phyloP scores from a whole-genome alignment of 2,888 invertebrate genomes.

The Troides oblongomaculatus region DNA sequence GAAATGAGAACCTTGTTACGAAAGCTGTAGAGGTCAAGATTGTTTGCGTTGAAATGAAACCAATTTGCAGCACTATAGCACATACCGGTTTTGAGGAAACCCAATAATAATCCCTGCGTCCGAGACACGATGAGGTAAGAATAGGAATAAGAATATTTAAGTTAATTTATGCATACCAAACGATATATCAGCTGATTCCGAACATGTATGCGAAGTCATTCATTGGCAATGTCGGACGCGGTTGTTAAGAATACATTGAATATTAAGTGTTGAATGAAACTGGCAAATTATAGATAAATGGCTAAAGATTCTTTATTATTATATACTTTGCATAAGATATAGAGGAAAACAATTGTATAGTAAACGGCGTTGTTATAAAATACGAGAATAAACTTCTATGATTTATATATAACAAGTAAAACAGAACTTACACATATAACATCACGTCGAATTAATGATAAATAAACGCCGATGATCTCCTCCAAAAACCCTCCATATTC shows the following conservation, averaged over 20 bases:
- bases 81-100: slow-evolving; percentile 47
- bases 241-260: not conserved
- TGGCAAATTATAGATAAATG: not conserved
- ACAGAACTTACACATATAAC: slow-evolving; percentile 64
- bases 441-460: slow-evolving; percentile 63
- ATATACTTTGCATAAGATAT: not conserved
- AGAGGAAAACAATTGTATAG: not conserved
- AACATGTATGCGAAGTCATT: slow-evolving; percentile 54
- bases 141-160: slow-evolving; percentile 44
- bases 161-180: slow-evolving; percentile 59
- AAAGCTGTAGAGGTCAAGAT: slow-evolving; percentile 12
- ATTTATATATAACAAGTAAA: slow-evolving; percentile 2
- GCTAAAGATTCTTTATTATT: not conserved
- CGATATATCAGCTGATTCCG: slow-evolving; percentile 67
- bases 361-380: not conserved
- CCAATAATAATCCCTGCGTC: slow-evolving; percentile 52
- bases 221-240: slow-evolving; percentile 30
- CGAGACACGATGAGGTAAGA: slow-evolving; percentile 61
- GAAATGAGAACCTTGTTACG: slow-evolving; percentile 22
- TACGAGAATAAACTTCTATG: not conserved
- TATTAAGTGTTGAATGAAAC: slow-evolving; percentile 1
- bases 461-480: slow-evolving; percentile 40
- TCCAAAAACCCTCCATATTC: slow-evolving; percentile 55
- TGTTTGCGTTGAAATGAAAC: slow-evolving; percentile 38
- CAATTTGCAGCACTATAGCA: slow-evolving; percentile 35